Evolutionary conservation across 2,113 vertebrate genomes (phyloP).

Genomic region (Rafetus swinhoei): DNA sequence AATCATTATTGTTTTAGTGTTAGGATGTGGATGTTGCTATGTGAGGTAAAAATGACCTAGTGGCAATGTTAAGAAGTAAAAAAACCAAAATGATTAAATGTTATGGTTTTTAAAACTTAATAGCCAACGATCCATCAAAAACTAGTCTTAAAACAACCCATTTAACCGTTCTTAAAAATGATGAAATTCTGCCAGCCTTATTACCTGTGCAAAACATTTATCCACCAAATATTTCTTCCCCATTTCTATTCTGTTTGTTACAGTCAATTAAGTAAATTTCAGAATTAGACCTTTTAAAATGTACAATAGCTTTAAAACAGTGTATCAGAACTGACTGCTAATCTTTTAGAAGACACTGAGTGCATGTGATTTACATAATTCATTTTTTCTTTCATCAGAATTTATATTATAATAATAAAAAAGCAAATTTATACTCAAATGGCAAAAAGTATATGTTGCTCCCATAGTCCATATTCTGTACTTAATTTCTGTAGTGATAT

Average conservation of each 20-base stretch:
- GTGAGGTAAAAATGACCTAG: slow-evolving; percentile 23
- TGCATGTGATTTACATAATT: neutral
- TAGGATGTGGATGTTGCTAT: slow-evolving; percentile 22
- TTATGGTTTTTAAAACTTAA: neutral
- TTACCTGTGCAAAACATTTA: neutral
- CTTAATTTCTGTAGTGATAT: slow-evolving; percentile 14
- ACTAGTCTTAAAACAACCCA: neutral
- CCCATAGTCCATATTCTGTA: neutral
- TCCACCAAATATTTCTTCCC: neutral
- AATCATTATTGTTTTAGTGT: slow-evolving; percentile 51
- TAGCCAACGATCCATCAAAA: neutral
- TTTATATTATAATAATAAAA: neutral
- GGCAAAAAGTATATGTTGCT: neutral
- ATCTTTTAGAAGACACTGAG: slow-evolving; percentile 2
- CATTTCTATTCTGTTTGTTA: slow-evolving; percentile 9
- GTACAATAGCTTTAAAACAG: neutral
- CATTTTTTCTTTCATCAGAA: neutral
- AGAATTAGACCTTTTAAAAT: slow-evolving; percentile 20
- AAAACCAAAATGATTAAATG: neutral
- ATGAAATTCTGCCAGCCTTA: neutral
- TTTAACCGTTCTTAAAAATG: neutral
- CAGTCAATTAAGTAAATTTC: slow-evolving; percentile 1
- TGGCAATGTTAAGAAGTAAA: slow-evolving; percentile 7
- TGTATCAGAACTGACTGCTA: neutral
- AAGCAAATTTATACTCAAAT: neutral